Evolutionary conservation across 2,797 vertebrate genomes (phyloP).

Genomic region (Leptatherina wallacei): DNA sequence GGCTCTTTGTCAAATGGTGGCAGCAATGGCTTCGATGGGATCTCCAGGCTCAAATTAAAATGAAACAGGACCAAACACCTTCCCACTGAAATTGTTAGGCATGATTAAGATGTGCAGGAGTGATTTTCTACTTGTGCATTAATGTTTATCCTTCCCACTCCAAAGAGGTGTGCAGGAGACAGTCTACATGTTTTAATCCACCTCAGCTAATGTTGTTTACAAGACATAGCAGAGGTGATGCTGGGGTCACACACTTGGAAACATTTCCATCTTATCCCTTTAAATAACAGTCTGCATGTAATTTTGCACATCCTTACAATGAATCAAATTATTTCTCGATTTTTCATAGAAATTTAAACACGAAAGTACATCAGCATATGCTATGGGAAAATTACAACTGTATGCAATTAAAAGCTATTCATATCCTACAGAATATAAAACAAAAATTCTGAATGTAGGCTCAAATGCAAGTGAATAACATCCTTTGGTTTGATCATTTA

Average conservation of each 20-base stretch:
- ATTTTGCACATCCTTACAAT: constrained; percentile 47
- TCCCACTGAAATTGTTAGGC: constrained; percentile 68
- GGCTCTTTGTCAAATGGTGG: constrained; percentile 81
- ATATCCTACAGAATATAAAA: too few species aligned
- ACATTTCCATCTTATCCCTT: constrained; percentile 59
- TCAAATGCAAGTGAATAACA: neutral
- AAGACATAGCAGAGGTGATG: constrained; percentile 70
- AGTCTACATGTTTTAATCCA: constrained; percentile 78
- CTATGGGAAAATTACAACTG: constrained; percentile 12
- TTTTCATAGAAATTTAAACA: constrained; percentile 45
- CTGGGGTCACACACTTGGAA: constrained; percentile 71
- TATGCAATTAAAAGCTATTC: constrained; percentile 14
- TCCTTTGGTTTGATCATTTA: constrained; percentile 25
- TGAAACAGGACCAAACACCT: constrained; percentile 72
- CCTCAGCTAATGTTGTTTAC: constrained; percentile 72
- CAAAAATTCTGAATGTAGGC: neutral
- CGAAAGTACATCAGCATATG: neutral
- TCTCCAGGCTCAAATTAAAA: constrained; percentile 82
- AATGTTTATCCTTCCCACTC: constrained; percentile 58
- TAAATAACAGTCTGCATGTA: constrained; percentile 50
- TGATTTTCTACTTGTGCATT: constrained; percentile 73
- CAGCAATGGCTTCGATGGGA: constrained; percentile 61
- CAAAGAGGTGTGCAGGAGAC: constrained; percentile 52
- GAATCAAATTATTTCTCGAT: constrained; percentile 52
- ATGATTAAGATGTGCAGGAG: constrained; percentile 74